Evolutionary conservation across 2,888 invertebrate species (phyloP).

Genomic region (Sinodicranocentrus sp.): DNA sequence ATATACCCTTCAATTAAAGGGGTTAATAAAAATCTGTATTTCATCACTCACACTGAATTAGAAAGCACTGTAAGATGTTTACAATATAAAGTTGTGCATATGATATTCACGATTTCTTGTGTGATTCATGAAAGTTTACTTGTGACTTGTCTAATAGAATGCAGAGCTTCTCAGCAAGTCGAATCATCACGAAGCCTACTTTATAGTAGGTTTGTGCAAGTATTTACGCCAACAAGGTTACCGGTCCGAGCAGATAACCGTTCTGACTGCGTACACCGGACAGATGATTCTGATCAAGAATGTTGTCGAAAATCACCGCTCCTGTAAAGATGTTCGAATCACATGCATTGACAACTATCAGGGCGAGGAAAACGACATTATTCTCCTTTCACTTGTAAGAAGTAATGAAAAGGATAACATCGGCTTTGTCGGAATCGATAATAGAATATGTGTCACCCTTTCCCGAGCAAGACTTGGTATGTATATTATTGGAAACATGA

Average conservation of each 20-base stretch:
- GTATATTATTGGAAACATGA: constrained; percentile 86
- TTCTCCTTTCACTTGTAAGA: constrained; percentile 88
- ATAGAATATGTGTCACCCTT: constrained; percentile 88
- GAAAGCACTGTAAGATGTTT: constrained; percentile 83
- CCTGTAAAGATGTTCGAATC: constrained; percentile 81
- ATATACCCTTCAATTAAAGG: constrained; percentile 82
- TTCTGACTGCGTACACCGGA: constrained; percentile 86
- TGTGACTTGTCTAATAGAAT: constrained; percentile 71
- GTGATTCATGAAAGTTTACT: not conserved
- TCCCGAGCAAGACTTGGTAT: constrained; percentile 85
- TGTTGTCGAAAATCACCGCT: constrained; percentile 78
- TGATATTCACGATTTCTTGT: not conserved
- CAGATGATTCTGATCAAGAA: constrained; percentile 83
- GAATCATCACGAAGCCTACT: constrained; percentile 84
- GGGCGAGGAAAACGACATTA: constrained; percentile 89
- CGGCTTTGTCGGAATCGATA: constrained; percentile 85
- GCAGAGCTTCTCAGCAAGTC: constrained; percentile 82
- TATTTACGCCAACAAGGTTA: constrained; percentile 84
- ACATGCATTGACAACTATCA: constrained; percentile 89
- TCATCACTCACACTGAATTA: constrained; percentile 82
- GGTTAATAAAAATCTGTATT: constrained; percentile 84
- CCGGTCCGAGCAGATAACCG: constrained; percentile 83
- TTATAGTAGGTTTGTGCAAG: constrained; percentile 82
- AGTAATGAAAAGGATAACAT: constrained; percentile 85
- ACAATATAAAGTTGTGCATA: no score